Evolutionary conservation across 2,797 vertebrate genomes (phyloP).

Genomic region (Tangara arthus): DNA sequence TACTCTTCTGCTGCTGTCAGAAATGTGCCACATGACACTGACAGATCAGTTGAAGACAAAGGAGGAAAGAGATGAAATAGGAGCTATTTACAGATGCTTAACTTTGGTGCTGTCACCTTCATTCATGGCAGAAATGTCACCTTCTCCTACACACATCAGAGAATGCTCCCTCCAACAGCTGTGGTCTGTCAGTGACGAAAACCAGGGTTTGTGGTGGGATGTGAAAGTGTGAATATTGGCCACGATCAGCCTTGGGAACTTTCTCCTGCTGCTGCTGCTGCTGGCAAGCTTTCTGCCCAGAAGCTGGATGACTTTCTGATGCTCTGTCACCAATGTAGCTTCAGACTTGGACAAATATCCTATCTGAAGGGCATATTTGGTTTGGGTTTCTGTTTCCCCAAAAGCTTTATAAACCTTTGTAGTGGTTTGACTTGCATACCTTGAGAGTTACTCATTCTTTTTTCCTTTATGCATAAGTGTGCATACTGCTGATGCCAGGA

Average conservation of each 20-base stretch:
- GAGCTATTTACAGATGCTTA: constrained; percentile 17
- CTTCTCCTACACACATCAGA: background rate
- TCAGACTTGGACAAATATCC: background rate
- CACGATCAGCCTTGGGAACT: background rate
- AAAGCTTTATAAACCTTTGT: background rate
- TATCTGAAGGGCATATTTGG: background rate
- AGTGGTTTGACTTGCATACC: background rate
- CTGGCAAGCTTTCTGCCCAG: background rate
- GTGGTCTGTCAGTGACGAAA: background rate
- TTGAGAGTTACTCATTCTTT: background rate
- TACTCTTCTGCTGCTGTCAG: background rate
- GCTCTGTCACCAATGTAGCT: background rate
- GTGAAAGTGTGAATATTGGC: constrained; percentile 25
- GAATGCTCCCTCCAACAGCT: constrained; percentile 5
- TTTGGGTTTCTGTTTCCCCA: background rate
- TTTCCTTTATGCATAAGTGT: background rate
- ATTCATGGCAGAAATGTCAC: background rate
- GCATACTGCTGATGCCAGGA: background rate
- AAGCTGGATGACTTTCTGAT: background rate
- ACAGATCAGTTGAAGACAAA: background rate
- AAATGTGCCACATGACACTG: background rate
- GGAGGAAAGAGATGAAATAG: background rate
- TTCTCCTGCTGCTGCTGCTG: background rate
- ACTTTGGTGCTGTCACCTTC: background rate
- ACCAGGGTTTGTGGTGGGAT: background rate